Evolutionary conservation across 2,888 invertebrate genomes (phyloP).

Genomic region (Nomada fabriciana): DNA sequence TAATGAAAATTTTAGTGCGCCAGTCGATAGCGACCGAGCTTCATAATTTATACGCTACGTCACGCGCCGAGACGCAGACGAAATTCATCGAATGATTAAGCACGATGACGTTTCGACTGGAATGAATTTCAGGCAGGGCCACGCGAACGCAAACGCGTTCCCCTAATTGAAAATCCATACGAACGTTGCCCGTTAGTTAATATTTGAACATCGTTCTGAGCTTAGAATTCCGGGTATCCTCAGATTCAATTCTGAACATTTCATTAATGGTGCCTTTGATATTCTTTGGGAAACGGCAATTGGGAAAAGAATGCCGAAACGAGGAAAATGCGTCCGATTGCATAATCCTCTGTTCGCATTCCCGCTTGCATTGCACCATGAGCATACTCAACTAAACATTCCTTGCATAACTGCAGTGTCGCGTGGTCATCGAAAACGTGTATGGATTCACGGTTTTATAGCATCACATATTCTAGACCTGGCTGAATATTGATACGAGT

Average conservation of each 20-base stretch:
- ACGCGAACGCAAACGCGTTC: background rate
- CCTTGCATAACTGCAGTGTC: conserved; percentile 16
- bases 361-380: background rate
- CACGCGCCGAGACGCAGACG: conserved; percentile 48
- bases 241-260: background rate
- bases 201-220: background rate
- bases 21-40: conserved; percentile 7
- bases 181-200: conserved; percentile 6
- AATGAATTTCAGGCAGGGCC: conserved; percentile 58
- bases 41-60: conserved; percentile 57
- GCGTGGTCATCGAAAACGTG: conserved; percentile 13
- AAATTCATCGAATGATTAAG: conserved; percentile 68
- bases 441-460: background rate
- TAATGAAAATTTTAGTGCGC: conserved; percentile 59
- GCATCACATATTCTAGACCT: too few species aligned
- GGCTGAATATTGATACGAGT: too few species aligned
- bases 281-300: background rate
- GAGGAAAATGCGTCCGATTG: conserved; percentile 14
- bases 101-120: conserved; percentile 55
- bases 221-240: background rate
- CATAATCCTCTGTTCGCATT: conserved; percentile 16
- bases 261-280: background rate
- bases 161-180: conserved; percentile 52
- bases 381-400: conserved; percentile 7
- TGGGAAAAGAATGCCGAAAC: background rate